These are phyloP conservation scores for Drusus annulatus DNA, from an alignment of 1,140 invertebrate genomes.

Conservation along the genomic window DNA sequence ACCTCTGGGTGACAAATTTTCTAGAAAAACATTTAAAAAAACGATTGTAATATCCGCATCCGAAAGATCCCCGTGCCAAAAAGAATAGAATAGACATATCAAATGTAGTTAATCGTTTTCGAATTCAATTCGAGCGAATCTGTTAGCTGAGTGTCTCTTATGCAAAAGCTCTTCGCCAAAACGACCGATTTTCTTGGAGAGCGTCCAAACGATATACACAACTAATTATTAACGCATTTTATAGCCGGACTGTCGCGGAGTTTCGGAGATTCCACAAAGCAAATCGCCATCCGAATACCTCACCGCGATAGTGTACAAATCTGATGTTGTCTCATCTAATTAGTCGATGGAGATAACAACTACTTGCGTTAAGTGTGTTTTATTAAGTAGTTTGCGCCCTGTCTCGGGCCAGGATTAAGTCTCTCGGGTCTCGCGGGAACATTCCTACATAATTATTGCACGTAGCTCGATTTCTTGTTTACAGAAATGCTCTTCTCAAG, in stretches of 20 bases:
- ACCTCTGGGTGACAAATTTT: too few species aligned
- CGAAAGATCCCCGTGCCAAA: neutral
- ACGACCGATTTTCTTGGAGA: slow-evolving; percentile 34
- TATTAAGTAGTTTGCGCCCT: slow-evolving; percentile 5
- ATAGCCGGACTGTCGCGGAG: slow-evolving; percentile 40
- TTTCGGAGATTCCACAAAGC: neutral
- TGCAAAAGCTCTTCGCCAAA: slow-evolving; percentile 37
- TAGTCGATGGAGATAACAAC: neutral
- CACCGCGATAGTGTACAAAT: neutral
- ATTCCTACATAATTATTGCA: neutral
- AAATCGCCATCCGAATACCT: slow-evolving; percentile 8
- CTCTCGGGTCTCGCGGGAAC: neutral
- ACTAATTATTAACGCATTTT: slow-evolving; percentile 53
- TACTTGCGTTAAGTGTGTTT: neutral
- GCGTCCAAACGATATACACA: slow-evolving; percentile 42
- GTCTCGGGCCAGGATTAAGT: neutral
- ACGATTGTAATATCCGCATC: neutral
- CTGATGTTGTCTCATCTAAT: slow-evolving; percentile 25
- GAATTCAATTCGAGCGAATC: slow-evolving; percentile 12
- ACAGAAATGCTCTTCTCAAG: slow-evolving; percentile 7
- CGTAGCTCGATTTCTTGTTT: slow-evolving; percentile 23
- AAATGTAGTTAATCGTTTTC: neutral
- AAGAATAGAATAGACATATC: neutral
- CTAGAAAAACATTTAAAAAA: neutral
- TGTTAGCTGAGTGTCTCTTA: slow-evolving; percentile 18